phyloP scores from a whole-genome alignment of 2,888 invertebrate species.

The Agrochola lychnidis region DNA sequence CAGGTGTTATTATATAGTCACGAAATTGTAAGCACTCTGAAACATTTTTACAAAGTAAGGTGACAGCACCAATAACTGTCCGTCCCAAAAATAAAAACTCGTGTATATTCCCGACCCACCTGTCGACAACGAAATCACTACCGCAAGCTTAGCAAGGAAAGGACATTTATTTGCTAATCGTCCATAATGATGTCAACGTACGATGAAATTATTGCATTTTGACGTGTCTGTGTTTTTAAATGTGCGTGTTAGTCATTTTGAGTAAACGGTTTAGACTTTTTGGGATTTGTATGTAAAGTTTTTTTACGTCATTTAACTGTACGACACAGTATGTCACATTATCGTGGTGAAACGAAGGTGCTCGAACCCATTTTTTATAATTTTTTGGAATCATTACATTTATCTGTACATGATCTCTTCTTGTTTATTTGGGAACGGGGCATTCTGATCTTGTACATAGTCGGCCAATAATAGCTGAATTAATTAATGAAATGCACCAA shows the following conservation, averaged over 20 bases:
- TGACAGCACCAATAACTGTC: constrained; percentile 41
- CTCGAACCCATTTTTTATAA: neutral
- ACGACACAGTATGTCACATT: neutral
- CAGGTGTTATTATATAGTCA: too few species aligned
- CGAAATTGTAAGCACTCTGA: neutral
- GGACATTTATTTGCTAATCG: constrained; percentile 63
- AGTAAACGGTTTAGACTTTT: constrained; percentile 6
- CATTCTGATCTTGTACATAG: neutral
- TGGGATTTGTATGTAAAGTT: neutral
- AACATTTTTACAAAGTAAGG: constrained; percentile 13
- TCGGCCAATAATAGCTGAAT: too few species aligned
- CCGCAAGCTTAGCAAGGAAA: constrained; percentile 34
- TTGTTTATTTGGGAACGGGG: neutral
- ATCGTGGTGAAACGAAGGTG: neutral
- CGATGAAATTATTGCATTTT: constrained; percentile 50
- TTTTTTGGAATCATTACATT: neutral
- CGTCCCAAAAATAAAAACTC: constrained; percentile 26
- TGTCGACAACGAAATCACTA: constrained; percentile 41
- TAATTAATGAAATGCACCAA: too few species aligned
- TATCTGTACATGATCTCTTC: neutral
- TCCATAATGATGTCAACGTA: constrained; percentile 34
- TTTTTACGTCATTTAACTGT: constrained; percentile 21
- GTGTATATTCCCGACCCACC: constrained; percentile 35
- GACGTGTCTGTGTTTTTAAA: constrained; percentile 51
- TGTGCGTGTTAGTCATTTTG: constrained; percentile 37